A percentile compares a stretch with the other conserved stretches of the same genome.
Conservation (phyloP, 2,113 vertebrate species). For the Galemys pyrenaicus region DNA sequence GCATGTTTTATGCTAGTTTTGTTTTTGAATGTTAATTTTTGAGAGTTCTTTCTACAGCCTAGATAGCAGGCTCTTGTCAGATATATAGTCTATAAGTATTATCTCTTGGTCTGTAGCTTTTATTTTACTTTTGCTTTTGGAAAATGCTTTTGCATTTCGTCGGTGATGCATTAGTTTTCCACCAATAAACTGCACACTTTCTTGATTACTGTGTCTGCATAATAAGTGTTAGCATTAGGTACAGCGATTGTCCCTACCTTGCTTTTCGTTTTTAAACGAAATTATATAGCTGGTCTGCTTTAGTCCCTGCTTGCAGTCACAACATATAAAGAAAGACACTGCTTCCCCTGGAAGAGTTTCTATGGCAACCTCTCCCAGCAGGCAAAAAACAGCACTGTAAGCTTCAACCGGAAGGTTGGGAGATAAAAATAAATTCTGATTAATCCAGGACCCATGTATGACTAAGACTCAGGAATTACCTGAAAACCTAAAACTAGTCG, state of each 20-base stretch:
- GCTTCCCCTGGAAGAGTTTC: constrained; percentile 67
- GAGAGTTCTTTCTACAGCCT: not conserved
- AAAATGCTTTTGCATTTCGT: not conserved
- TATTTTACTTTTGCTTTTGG: not conserved
- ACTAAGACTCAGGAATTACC: constrained; percentile 50
- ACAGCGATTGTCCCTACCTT: not conserved
- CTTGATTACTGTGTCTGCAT: not conserved
- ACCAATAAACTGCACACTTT: not conserved
- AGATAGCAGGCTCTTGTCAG: not conserved
- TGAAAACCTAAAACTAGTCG: not conserved
- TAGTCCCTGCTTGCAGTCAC: not conserved
- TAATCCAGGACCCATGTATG: constrained; percentile 43
- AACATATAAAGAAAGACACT: constrained; percentile 16
- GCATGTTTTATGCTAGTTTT: not conserved
- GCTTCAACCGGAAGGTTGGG: constrained; percentile 41
- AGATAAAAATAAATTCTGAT: constrained; percentile 80
- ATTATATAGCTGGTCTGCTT: not conserved
- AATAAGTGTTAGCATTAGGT: not conserved
- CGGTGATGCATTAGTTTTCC: not conserved
- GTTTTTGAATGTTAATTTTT: not conserved
- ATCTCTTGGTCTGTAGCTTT: not conserved
- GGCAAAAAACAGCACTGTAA: constrained; percentile 60
- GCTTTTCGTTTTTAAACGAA: not conserved
- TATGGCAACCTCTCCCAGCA: constrained; percentile 75
- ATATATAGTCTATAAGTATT: not conserved